phyloP scores from a whole-genome alignment of 2,797 vertebrate species.

The Cyprinella venusta region DNA sequence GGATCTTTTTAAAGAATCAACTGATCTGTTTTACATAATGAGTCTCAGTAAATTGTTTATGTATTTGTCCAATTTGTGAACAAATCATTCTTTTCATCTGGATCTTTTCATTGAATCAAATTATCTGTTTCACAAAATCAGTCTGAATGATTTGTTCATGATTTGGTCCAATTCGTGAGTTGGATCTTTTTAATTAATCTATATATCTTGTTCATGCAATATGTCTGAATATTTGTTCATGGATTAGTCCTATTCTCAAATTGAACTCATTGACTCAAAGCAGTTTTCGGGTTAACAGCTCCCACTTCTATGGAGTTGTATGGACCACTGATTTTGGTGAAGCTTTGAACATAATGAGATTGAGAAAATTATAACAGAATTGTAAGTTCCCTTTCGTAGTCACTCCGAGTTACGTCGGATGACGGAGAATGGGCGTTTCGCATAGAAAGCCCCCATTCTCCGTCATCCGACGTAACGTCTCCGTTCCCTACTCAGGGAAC shows the following conservation, averaged over 20 bases:
- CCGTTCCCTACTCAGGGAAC: no score
- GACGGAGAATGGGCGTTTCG: no score
- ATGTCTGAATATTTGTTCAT: not conserved
- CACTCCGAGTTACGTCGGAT: no score
- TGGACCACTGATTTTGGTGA: not conserved
- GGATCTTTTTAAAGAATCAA: not conserved
- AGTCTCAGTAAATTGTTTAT: not conserved
- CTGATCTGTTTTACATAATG: not conserved
- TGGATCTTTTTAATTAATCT: not conserved
- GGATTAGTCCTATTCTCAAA: not conserved
- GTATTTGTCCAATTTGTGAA: not conserved
- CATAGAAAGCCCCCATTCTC: no score
- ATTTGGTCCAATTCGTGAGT: not conserved
- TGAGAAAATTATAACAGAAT: not conserved
- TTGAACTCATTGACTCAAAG: not conserved
- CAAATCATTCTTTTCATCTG: not conserved
- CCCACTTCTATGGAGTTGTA: not conserved
- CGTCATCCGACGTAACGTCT: no score
- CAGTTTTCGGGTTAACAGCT: not conserved
- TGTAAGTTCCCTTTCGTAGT: no score
- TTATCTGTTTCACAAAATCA: not conserved
- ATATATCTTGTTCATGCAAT: not conserved
- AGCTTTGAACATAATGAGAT: not conserved
- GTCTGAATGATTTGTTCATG: not conserved
- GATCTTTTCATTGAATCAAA: not conserved